Evolutionary conservation across 2,797 vertebrate genomes (phyloP), one percentile per base, ranked within the genome.

Genomic region (Hydrolagus colliei): DNA sequence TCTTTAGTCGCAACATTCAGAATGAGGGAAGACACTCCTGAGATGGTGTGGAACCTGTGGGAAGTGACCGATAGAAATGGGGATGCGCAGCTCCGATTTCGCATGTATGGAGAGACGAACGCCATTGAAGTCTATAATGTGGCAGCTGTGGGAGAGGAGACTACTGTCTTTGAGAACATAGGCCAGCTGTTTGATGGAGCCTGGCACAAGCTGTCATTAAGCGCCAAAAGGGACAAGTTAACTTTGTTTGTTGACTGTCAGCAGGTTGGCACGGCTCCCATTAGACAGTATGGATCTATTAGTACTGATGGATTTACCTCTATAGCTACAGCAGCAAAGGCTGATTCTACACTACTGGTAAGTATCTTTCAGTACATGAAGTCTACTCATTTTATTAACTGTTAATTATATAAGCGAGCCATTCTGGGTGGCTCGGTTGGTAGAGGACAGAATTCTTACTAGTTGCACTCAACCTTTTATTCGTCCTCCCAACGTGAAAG

Each of bases 241-340:
- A 84, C 76, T 12, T 1, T 88, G 4, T 80, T 9, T 27, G 32
- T 78, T 20, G 75, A 86, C 63, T 86, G 76, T 80, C 75, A 87
- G 84, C 89, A 88, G 86, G 84, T 88, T 22, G 87, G 88, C 79
- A 87, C 88, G 62, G 86, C 67, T 35, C 27, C 86, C 1, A 0
- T 76, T 72, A 87, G 12, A 71, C 63, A 75, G 35, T 52, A 62
- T 14, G 85, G 86, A 82, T 14, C 86, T 79, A 88, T 85, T 61
- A 88, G 62, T 20, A 62, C 84, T 72, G 80, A 87, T 12, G 86
- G 87, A 84, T 72, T 77, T 0, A 0, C 16, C n/a, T n/a, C 71
- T 32, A 18, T 86, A 20, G 78, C 78, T 86, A 86, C 82, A 72
- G 73, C 62, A 86, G 20, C 85, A 41, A 79, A 18, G 86, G 73